A percentile compares a stretch with the other conserved stretches of the same genome.
phyloP scores from a whole-genome alignment of 2,888 invertebrate species.

The Zygaena filipendulae region DNA sequence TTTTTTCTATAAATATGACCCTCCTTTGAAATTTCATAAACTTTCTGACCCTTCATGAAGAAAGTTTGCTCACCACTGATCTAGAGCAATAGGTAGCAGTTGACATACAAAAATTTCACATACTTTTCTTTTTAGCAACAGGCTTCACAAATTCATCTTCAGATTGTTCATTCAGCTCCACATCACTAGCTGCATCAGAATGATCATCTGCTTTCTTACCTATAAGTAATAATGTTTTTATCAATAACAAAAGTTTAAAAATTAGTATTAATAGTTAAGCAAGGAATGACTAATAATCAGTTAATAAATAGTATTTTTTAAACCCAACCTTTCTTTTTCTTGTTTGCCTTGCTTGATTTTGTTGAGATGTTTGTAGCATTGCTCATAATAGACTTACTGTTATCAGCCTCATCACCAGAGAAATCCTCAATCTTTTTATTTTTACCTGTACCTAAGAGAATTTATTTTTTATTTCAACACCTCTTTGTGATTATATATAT shows the following conservation, averaged over 20 bases:
- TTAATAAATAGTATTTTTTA: too few relatives aligned
- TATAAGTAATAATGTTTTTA: constrained; percentile 35
- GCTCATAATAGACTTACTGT: constrained; percentile 38
- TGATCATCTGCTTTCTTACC: constrained; percentile 66
- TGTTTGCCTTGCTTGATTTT: constrained; percentile 38
- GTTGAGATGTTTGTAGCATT: constrained; percentile 31
- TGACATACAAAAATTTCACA: too few relatives aligned
- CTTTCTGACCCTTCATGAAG: too few relatives aligned
- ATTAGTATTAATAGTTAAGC: too few relatives aligned
- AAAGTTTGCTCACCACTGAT: too few relatives aligned
- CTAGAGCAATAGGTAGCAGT: too few relatives aligned
- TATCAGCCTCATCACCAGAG: constrained; percentile 53
- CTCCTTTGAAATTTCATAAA: too few relatives aligned
- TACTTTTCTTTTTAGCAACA: constrained; percentile 57
- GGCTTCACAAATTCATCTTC: constrained; percentile 51
- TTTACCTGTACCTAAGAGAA: too few relatives aligned
- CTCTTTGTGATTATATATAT: background rate
- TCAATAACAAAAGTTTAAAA: constrained; percentile 2
- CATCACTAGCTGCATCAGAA: constrained; percentile 63
- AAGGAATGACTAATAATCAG: too few relatives aligned
- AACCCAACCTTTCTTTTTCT: constrained; percentile 57
- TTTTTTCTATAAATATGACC: too few relatives aligned
- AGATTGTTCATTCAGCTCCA: constrained; percentile 46
- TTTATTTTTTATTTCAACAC: too few relatives aligned
- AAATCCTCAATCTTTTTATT: constrained; percentile 48